Evolutionary conservation across 2,113 vertebrate species (phyloP).

Genomic region (Sciurus niger): DNA sequence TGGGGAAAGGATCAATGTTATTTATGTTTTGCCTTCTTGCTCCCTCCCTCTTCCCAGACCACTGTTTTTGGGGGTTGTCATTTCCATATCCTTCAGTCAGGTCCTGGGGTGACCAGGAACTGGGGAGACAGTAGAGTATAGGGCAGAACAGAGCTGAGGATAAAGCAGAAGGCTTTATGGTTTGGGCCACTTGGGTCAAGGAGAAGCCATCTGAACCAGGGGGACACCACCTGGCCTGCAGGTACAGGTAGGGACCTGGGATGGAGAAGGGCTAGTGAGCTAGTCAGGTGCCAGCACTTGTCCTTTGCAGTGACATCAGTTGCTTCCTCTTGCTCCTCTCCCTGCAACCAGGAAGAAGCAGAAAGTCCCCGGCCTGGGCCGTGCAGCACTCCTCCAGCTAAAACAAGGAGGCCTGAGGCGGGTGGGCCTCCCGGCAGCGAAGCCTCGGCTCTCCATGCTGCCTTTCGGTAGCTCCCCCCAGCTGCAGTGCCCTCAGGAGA

Average conservation of each 20-base stretch:
- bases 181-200: background rate
- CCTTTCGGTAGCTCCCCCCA: background rate
- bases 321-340: background rate
- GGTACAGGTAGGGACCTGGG: background rate
- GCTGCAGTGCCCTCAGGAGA: background rate
- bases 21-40: too few species aligned
- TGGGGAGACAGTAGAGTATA: background rate
- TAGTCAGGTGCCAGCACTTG: background rate
- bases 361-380: background rate
- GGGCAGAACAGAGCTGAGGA: background rate
- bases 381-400: background rate
- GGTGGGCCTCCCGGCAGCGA: background rate
- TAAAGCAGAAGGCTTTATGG: background rate
- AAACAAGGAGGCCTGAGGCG: background rate
- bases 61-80: too few species aligned
- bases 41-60: too few species aligned
- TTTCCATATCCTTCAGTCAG: background rate
- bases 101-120: background rate
- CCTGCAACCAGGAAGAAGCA: background rate
- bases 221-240: background rate
- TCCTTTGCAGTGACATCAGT: background rate
- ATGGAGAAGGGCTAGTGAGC: background rate
- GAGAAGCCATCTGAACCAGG: background rate
- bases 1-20: too few species aligned
- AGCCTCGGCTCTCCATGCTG: background rate